Base-by-base conservation (phyloP, 2,113 vertebrate genomes). In the Toxotes chatareus region DNA sequence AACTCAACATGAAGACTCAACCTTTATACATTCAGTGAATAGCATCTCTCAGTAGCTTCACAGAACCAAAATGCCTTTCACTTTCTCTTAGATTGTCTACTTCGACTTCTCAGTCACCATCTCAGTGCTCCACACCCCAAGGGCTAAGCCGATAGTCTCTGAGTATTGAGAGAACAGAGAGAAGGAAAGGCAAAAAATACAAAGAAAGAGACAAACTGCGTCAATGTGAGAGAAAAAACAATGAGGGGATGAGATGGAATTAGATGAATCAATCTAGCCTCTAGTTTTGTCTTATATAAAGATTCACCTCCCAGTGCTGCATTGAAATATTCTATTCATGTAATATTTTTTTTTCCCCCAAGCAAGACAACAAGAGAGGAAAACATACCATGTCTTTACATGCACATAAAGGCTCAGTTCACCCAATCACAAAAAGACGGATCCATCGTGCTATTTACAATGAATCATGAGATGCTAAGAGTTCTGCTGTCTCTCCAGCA, bases 61-160 rank as follows among this genome's bases (percentile, higher is more conserved):
- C 21, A 75, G 40, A 72, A 44, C 53, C 59, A 44, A 27, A 72
- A 75, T 23, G 14, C 44, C 59, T 59, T 75, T 71, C 32, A 47
- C 66, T 44, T 77, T 59, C 40, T 70, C 57, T 77, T 44, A 40
- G 57, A 76, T 46, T 76, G 23, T 44, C 27, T 67, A 17, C n/a
- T 81, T 78, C 59, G 62, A 8, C 60, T 42, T 74, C 40, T 60
- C 62, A 73, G 79, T 68, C 69, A 53, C 42, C 27, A 36, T 79
- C 68, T 61, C 59, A 47, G 66, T 4, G 19, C 61, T 62, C 23
- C 19, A 66, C 75, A 59, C 55, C 76, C 67, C 34, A 59, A 53
- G 36, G 62, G 59, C 70, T 75, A 0, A 42, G 49, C 63, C 27
- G 42, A 40, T 55, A n/a, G 32, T 60, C 14, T 69, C n/a, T 7